These are phyloP conservation scores for Oligia fasciuncula DNA, from an alignment of 2,888 invertebrate genomes.

Conservation along the genomic window DNA sequence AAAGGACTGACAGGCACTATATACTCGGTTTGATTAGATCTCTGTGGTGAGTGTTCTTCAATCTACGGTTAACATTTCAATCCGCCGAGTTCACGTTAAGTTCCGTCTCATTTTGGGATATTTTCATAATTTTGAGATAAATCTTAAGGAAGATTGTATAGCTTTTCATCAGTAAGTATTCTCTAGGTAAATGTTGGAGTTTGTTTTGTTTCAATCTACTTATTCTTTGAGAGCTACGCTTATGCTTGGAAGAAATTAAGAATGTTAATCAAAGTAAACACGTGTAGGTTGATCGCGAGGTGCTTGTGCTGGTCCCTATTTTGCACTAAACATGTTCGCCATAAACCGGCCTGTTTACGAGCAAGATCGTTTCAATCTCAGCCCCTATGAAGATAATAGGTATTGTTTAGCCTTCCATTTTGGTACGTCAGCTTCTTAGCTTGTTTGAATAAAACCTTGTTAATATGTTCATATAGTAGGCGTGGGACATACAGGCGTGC, in stretches of 20 bases:
- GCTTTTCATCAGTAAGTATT: slow-evolving; percentile 43
- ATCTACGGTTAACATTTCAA: slow-evolving; percentile 45
- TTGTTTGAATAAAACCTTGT: slow-evolving; percentile 75
- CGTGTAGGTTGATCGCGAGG: slow-evolving; percentile 30
- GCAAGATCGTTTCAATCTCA: slow-evolving; percentile 76
- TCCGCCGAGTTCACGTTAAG: slow-evolving; percentile 44
- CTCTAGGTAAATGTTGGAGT: slow-evolving; percentile 22
- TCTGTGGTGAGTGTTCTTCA: slow-evolving; percentile 62
- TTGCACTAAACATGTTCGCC: slow-evolving; percentile 60
- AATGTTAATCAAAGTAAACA: slow-evolving; percentile 53
- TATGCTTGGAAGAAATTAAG: slow-evolving; percentile 43
- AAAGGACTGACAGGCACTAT: slow-evolving; percentile 65
- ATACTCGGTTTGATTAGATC: slow-evolving; percentile 68
- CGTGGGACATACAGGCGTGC: slow-evolving; percentile 39
- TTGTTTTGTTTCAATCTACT: slow-evolving; percentile 59
- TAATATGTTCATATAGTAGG: slow-evolving; percentile 67
- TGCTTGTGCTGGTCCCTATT: slow-evolving; percentile 44
- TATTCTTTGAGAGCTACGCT: slow-evolving; percentile 41
- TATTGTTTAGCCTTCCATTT: slow-evolving; percentile 77
- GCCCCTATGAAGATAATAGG: slow-evolving; percentile 73
- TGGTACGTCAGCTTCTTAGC: slow-evolving; percentile 74
- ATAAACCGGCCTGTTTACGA: slow-evolving; percentile 73
- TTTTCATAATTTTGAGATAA: slow-evolving; percentile 50
- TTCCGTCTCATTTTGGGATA: slow-evolving; percentile 28
- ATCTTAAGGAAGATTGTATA: slow-evolving; percentile 30